Conservation (phyloP, 1,140 invertebrate species). For the Aphelenchoides besseyi region DNA sequence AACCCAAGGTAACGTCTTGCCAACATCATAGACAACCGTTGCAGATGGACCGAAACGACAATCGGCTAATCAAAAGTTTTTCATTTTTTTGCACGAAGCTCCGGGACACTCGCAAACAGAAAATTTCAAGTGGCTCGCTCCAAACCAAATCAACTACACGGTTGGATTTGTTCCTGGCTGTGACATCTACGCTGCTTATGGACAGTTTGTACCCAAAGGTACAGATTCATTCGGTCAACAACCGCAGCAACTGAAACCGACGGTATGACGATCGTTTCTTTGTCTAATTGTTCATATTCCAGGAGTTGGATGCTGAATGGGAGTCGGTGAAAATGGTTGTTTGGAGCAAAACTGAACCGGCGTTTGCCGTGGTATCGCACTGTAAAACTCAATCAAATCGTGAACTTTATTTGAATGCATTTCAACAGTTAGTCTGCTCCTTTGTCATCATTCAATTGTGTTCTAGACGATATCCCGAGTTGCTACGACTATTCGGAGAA, state of each 20-base stretch:
- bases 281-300: neutral
- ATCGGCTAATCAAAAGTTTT: neutral
- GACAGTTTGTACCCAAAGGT: neutral
- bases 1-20: neutral
- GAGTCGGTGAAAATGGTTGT: neutral
- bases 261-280: neutral
- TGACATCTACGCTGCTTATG: neutral
- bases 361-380: neutral
- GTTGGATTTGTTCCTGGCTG: conserved; percentile 6
- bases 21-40: neutral
- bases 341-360: neutral
- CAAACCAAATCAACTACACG: neutral
- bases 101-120: neutral
- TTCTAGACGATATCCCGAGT: neutral
- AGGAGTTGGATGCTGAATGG: neutral
- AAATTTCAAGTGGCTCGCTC: neutral
- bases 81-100: neutral
- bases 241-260: neutral
- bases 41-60: neutral
- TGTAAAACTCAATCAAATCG: neutral
- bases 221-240: neutral
- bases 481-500: neutral
- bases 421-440: neutral
- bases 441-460: neutral
- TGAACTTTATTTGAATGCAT: neutral